These are phyloP conservation scores for Drosophila melanosoma DNA, from an alignment of 2,888 invertebrate genomes.

Conservation along the genomic window DNA sequence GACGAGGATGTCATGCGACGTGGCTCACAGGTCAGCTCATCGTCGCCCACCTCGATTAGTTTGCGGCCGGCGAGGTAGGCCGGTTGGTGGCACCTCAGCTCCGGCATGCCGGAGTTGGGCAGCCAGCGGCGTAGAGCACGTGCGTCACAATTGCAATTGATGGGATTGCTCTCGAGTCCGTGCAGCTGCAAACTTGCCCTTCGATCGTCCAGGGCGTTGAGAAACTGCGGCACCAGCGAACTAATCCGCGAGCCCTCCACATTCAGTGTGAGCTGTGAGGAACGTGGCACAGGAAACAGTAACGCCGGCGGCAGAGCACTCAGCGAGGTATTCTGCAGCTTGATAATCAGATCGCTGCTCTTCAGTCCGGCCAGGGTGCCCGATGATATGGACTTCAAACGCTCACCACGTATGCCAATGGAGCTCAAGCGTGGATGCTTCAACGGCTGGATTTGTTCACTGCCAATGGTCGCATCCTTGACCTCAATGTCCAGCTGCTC, in stretches of 20 bases:
- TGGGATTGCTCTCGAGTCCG: slow-evolving; percentile 92
- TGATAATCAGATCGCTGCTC: slow-evolving; percentile 89
- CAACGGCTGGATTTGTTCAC: slow-evolving; percentile 92
- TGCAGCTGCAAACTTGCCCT: slow-evolving; percentile 90
- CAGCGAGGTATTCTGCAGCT: slow-evolving; percentile 92
- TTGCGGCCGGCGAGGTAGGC: slow-evolving; percentile 89
- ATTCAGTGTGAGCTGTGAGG: slow-evolving; percentile 92
- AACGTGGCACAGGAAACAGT: slow-evolving; percentile 94
- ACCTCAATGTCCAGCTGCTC: slow-evolving; percentile 93
- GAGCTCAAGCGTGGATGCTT: slow-evolving; percentile 91
- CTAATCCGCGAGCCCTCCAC: slow-evolving; percentile 91
- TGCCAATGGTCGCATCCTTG: slow-evolving; percentile 92
- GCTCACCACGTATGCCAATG: slow-evolving; percentile 90
- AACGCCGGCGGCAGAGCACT: slow-evolving; percentile 91
- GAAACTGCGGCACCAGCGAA: slow-evolving; percentile 91
- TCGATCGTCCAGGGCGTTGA: slow-evolving; percentile 93
- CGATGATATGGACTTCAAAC: slow-evolving; percentile 91
- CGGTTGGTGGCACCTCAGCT: slow-evolving; percentile 89
- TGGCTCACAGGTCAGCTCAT: slow-evolving; percentile 92
- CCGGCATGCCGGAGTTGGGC: slow-evolving; percentile 88
- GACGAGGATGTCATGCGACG: slow-evolving; percentile 86
- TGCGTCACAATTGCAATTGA: slow-evolving; percentile 94
- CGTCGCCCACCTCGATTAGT: slow-evolving; percentile 91
- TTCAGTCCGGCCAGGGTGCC: slow-evolving; percentile 94
- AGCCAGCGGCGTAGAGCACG: slow-evolving; percentile 92